Conservation (phyloP, 2,888 invertebrate genomes). For the Orthosia cruda region DNA sequence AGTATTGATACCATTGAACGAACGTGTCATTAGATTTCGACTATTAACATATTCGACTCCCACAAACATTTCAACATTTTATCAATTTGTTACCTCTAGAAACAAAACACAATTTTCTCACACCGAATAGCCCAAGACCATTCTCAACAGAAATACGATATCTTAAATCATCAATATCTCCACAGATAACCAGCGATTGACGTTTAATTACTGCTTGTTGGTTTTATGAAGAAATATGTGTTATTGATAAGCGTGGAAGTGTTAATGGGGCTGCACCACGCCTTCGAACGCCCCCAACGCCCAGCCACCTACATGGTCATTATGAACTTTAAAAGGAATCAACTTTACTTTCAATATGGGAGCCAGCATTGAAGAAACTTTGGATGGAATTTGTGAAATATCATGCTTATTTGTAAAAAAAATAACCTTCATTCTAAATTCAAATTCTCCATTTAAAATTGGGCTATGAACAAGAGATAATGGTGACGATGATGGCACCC, state of each 20-base stretch:
- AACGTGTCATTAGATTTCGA: neutral
- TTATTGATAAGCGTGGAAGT: conserved; percentile 78
- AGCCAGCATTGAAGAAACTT: neutral
- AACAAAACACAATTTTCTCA: conserved; percentile 14
- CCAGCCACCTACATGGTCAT: conserved; percentile 51
- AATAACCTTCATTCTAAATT: too few relatives aligned
- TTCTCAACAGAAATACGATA: conserved; percentile 25
- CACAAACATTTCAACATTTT: neutral
- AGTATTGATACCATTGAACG: neutral
- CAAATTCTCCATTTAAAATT: too few relatives aligned
- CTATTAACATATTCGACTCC: neutral
- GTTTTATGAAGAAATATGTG: conserved; percentile 77
- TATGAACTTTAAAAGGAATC: conserved; percentile 41
- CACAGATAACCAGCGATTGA: conserved; percentile 48
- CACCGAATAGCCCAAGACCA: neutral
- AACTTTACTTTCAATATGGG: conserved; percentile 13
- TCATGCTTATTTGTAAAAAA: too few relatives aligned
- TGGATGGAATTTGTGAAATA: too few relatives aligned
- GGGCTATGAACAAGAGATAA: too few relatives aligned
- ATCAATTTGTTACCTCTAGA: conserved; percentile 13
- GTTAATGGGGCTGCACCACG: conserved; percentile 77
- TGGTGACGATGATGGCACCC: too few relatives aligned
- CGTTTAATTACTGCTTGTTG: conserved; percentile 63
- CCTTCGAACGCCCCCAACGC: conserved; percentile 79
- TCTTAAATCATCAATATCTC: conserved; percentile 36